Evolutionary conservation across 2,797 vertebrate genomes (phyloP), one percentile per base, ranked within the genome.

Genomic region (Gallinago solitaria): DNA sequence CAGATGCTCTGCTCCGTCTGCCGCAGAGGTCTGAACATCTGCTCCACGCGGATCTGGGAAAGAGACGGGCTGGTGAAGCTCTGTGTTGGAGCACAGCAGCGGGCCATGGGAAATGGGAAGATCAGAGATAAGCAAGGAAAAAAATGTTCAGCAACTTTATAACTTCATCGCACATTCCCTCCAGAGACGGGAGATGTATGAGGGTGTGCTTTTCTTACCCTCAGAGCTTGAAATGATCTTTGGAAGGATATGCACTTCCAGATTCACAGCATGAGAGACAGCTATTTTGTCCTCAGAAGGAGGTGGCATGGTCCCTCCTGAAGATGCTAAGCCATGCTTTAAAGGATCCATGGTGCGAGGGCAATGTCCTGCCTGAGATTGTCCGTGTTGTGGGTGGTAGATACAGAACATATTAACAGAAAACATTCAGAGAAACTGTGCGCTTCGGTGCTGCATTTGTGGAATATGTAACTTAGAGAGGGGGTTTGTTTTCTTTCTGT

Each of bases 121-220:
- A 90, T 95, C 88, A 90, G 88, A 96, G 95, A 96, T 95, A 92
- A 96, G 80, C 8, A 6, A 74, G 83, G 51, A 47, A 63, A 95
- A 95, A 88, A 89, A 33, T 2, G 32, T 71, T 50, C 6, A 0
- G 41, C 84, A 82, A 43, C 88, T 89, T 71, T 43, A 61, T 50
- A 90, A 89, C 48, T 68, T 84, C 51, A 37, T 90, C 1, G 0
- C 45, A 6, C 37, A 1, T 80, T 84, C 80, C 56, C 87, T 84
- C 79, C 33, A 15, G 83, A 90, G 79, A 30, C 65, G 45, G 61
- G 79, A 73, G 63, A 18, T 67, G 10, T 20, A 57, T 6, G 74
- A 86, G 77, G 30, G 48, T 64, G 18, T 61, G 92, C 51, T 77
- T 35, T 82, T 78, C 59, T 79, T 81, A 8, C 37, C 51, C 93